These are phyloP conservation scores for Conomelus anceps DNA, from an alignment of 2,888 invertebrate species.

Conservation along the genomic window DNA sequence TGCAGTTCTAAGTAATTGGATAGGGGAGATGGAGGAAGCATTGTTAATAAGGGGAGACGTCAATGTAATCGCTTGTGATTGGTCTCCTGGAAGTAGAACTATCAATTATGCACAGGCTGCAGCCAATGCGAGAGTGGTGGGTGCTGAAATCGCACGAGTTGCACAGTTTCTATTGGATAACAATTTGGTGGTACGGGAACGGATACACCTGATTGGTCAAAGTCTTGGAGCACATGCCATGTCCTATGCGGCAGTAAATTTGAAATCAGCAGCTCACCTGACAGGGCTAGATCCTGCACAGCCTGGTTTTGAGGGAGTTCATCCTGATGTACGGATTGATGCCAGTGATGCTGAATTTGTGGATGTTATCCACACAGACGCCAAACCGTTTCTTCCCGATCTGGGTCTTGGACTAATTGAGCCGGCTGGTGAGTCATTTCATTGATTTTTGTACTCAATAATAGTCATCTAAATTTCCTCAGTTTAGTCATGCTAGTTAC, in stretches of 20 bases:
- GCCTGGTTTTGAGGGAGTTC: constrained; percentile 50
- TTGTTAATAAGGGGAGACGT: constrained; percentile 52
- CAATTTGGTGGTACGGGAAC: constrained; percentile 36
- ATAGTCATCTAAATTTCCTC: not conserved
- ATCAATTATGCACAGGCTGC: constrained; percentile 46
- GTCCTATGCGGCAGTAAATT: constrained; percentile 48
- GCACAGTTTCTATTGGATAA: constrained; percentile 19
- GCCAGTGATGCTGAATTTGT: constrained; percentile 52
- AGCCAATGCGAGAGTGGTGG: constrained; percentile 18
- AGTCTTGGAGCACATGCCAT: constrained; percentile 57
- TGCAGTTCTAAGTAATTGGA: constrained; percentile 51
- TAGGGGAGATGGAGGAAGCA: constrained; percentile 50
- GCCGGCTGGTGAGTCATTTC: constrained; percentile 42
- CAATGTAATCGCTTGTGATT: constrained; percentile 55
- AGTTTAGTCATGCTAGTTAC: too few species aligned
- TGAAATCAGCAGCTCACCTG: constrained; percentile 47
- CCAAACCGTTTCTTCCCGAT: constrained; percentile 44
- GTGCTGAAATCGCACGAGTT: constrained; percentile 21
- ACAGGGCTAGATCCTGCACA: constrained; percentile 56
- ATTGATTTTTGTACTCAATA: not conserved
- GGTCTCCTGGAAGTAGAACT: constrained; percentile 54
- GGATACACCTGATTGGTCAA: constrained; percentile 54
- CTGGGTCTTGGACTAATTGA: constrained; percentile 53
- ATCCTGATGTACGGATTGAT: constrained; percentile 47
- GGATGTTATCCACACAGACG: constrained; percentile 59